A percentile compares a stretch with the other conserved stretches of the same genome.
Conservation (phyloP, 2,888 invertebrate species). For the Apotomis capreana region DNA sequence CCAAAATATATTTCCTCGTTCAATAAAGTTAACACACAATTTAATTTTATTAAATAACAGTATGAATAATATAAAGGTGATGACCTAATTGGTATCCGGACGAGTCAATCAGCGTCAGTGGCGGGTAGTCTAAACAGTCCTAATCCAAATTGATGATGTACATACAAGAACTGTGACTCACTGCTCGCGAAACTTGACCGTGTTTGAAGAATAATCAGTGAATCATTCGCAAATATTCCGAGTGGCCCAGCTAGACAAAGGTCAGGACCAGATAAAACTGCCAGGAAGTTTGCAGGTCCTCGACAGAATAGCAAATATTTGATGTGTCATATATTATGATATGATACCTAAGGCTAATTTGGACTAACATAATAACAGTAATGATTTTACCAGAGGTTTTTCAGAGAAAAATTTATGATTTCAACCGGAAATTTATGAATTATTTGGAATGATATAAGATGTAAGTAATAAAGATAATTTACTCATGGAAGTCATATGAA, state of each 20-base stretch:
- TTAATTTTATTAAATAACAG: not conserved
- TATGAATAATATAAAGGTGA: constrained; percentile 23
- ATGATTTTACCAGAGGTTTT: constrained; percentile 10
- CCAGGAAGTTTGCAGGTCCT: constrained; percentile 41
- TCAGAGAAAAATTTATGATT: not conserved
- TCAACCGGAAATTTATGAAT: not conserved
- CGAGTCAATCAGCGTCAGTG: constrained; percentile 33
- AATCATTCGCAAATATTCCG: constrained; percentile 54
- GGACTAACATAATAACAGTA: not conserved
- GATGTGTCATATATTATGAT: constrained; percentile 25
- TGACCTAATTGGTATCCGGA: constrained; percentile 29
- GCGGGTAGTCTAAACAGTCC: constrained; percentile 40
- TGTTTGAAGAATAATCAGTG: constrained; percentile 48
- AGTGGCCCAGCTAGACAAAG: constrained; percentile 56
- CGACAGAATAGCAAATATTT: constrained; percentile 27
- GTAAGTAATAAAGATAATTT: no score
- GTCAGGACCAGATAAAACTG: constrained; percentile 58
- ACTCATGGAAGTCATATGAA: no score
- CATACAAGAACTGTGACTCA: constrained; percentile 43
- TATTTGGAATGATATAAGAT: not conserved
- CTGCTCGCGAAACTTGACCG: constrained; percentile 36
- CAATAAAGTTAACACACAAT: no score
- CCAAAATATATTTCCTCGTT: no score
- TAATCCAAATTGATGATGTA: constrained; percentile 41
- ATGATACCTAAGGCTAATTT: not conserved